phyloP scores from a whole-genome alignment of 2,888 invertebrate genomes.

The Dynastes maya region DNA sequence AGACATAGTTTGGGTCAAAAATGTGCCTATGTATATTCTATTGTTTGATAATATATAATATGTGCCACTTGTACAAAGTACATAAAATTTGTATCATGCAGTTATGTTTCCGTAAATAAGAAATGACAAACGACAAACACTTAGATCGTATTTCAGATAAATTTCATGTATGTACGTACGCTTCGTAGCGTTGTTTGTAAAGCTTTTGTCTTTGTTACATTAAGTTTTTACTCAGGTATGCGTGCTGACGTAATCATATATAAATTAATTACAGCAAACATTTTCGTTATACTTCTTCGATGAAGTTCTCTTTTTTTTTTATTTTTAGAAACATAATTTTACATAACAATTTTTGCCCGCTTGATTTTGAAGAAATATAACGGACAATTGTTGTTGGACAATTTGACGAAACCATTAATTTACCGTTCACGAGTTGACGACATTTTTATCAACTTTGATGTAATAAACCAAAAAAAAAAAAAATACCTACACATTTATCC shows the following conservation, averaged over 20 bases:
- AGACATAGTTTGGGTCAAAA: constrained; percentile 31
- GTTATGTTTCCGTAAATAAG: neutral
- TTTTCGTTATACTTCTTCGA: constrained; percentile 25
- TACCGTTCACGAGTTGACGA: neutral
- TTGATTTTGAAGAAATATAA: neutral
- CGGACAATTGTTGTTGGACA: neutral
- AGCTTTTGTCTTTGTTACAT: neutral
- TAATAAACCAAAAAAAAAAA: neutral
- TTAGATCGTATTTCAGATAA: too few relatives aligned
- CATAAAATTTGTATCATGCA: constrained; percentile 37
- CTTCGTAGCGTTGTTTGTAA: neutral
- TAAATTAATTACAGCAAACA: neutral
- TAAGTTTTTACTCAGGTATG: constrained; percentile 49
- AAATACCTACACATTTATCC: neutral
- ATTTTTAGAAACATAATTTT: too few relatives aligned
- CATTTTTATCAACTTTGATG: constrained; percentile 6
- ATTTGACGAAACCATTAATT: neutral
- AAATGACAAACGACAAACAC: too few relatives aligned
- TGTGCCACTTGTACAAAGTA: constrained; percentile 50
- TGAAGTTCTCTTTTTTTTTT: neutral
- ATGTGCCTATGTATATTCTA: constrained; percentile 46
- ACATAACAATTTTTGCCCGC: too few relatives aligned
- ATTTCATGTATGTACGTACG: too few relatives aligned
- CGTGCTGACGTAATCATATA: constrained; percentile 20
- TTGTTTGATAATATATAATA: constrained; percentile 18